Base-by-base conservation (phyloP, 2,888 invertebrate genomes). In the Drosophila nr. perissopoda region DNA sequence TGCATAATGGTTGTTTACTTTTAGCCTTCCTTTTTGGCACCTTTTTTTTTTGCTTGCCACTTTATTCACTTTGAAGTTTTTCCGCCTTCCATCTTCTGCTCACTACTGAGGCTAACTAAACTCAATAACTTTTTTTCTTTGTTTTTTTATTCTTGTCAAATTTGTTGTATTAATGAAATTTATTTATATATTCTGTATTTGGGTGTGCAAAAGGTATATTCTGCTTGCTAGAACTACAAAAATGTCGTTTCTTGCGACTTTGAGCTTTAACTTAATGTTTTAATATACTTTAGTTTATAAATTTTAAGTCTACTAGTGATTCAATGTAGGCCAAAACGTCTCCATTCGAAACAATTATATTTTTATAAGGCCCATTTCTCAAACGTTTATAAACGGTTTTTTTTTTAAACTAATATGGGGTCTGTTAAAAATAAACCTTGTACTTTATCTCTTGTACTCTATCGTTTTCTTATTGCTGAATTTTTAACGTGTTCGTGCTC, bases 1-100 rank as follows among this genome's bases (percentile, higher is more conserved):
- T 84, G 83, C 83, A 87, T 90, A 88, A 88, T 88, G 88, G 88
- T 74, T 88, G 87, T 89, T 88, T 90, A 88, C 88, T 89, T 87
- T 90, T 77, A 81, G 82, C 82, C 82, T 74, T 69, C 69, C 56
- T 63, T 61, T 62, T 60, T 59, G 60, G 34, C 68, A 63, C 57
- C 53, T 74, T 76, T 62, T 57, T 54, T 54, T 31, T 52, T 34
- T 29, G 5, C 27, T 16, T 56, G 54, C 65, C 72, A 74, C 76
- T 75, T 89, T 70, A 89, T 86, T 87, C 82, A 79, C 88, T 87
- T 89, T 87, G 86, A 85, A 88, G 83, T 88, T 76, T 46, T 54
- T 64, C 60, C 56, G 58, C 52, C 81, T 56, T 67, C 42, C 38
- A 70, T 61, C 46, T 72, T 64, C 53, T 63, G 60, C 66, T 59